These are phyloP conservation scores for Hormaphis cornu DNA, from an alignment of 1,140 invertebrate species.

Conservation along the genomic window DNA sequence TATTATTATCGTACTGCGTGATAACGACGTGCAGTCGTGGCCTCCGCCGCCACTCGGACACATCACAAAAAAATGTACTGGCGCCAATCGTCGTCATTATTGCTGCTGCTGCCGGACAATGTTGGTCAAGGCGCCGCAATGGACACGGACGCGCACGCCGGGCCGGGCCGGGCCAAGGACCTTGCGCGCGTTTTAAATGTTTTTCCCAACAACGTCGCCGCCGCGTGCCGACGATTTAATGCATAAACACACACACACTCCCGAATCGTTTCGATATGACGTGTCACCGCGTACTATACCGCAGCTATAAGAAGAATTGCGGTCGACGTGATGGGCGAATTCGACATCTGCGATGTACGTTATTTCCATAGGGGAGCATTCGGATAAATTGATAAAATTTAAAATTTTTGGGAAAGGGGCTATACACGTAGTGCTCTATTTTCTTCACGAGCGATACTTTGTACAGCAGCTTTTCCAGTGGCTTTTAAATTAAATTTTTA, in stretches of 20 bases:
- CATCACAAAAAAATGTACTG: slow-evolving; percentile 16
- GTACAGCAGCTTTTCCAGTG: too few relatives aligned
- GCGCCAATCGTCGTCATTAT: slow-evolving; percentile 16
- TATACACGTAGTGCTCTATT: too few relatives aligned
- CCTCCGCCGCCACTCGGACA: slow-evolving; percentile 17
- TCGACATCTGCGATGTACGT: too few relatives aligned
- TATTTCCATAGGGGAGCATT: too few relatives aligned
- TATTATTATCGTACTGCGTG: too few relatives aligned
- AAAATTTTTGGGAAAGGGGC: too few relatives aligned
- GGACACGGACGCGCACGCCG: slow-evolving; percentile 25
- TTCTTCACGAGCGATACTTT: too few relatives aligned
- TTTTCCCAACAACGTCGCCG: slow-evolving; percentile 7
- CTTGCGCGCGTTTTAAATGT: slow-evolving; percentile 14
- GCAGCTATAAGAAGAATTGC: too few relatives aligned
- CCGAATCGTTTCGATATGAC: slow-evolving; percentile 26
- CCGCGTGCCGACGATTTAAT: slow-evolving; percentile 5
- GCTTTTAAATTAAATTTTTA: too few relatives aligned
- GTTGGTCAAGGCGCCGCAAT: slow-evolving; percentile 26
- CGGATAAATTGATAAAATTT: too few relatives aligned
- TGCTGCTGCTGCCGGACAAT: slow-evolving; percentile 9
- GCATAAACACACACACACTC: slow-evolving; percentile 12
- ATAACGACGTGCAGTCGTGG: slow-evolving; percentile 13
- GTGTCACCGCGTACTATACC: slow-evolving; percentile 27
- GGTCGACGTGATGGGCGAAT: too few relatives aligned
- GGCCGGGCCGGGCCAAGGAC: slow-evolving; percentile 19